Evolutionary conservation across 2,113 vertebrate genomes (phyloP), one percentile per base, ranked within the genome.

Genomic region (Amblyopsis rosae): DNA sequence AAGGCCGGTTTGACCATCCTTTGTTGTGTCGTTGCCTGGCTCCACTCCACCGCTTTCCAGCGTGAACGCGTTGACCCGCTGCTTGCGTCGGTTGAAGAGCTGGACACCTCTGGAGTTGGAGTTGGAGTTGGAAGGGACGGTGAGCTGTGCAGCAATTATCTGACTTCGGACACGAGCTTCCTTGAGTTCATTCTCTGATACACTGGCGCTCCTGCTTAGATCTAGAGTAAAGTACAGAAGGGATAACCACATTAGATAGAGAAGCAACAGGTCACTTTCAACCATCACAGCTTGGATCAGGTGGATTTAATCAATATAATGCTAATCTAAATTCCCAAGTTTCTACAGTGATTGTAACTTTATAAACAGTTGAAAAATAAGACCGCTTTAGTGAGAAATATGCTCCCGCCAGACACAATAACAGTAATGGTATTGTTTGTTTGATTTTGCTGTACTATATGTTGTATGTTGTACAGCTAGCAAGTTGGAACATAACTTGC

Each of bases 61-160:
- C 0, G 95, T 88, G 53, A 98, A 96, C 62, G 95, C 93, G 2
- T 94, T 95, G 0, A 98, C 93, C 4, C 96, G 91, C 81, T 98
- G 94, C 85, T 91, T 91, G 75, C 96, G 95, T 13, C 95, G 90
- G 84, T 97, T 93, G 90, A 98, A 98, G 69, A 99, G 95, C 85
- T 96, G 94, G 16, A 97, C 96, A 0, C 98, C 98, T 55, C 94
- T 94, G 69, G 98, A 98, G 83, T 90, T 94, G 86, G 98, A 98
- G 83, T 90, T 94, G 86, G 94, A 89, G 82, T 92, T 87, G 7
- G 95, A 95, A 0, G 95, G 95, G 35, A 96, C 87, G 57, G 93
- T 96, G 80, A 99, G 92, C 89, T 98, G 97, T 8, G 95, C 93
- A 0, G 94, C 96, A 0, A 98, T 97, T 89, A 94, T 92, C 76